Base-by-base conservation (phyloP, 2,797 vertebrate genomes). In the Bovichtus variegatus region DNA sequence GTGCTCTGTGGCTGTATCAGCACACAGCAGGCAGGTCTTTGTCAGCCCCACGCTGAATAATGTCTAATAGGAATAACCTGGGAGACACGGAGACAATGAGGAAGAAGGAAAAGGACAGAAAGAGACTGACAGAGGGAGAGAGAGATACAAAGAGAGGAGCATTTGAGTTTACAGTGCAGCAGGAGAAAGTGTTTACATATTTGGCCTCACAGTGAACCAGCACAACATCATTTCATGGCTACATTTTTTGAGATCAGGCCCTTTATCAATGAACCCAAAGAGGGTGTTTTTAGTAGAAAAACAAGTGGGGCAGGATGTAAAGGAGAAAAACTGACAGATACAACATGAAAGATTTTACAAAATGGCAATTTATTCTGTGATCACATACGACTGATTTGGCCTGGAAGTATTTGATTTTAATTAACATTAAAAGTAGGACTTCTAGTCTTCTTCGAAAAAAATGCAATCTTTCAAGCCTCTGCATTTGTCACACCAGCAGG, bases 1-100 rank as follows among this genome's bases (percentile, higher is more conserved):
- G 43, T n/a, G 70, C 63, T 84, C 59, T 16, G 82, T 67, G 84
- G 67, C 78, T 80, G 63, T 90, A 91, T 92, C 91, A 90, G 90
- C 82, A 43, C 54, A 38, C 76, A 82, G 85, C 89, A 91, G 91
- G 82, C 88, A 85, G 84, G 74, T 74, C 76, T 84, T 74, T 87
- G 85, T 90, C 82, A 82, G 58, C 61, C 57, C 59, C 31, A 7
- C 58, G 81, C 75, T 86, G 87, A 92, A 86, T 75, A 82, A 88
- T 63, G 77, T 79, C 85, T 76, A 83, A 84, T 83, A 76, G 77
- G 74, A 89, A 83, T 55, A 89, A 89, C 87, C 80, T 81, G 75
- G 51, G 67, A 55, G 67, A 59, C 74, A 83, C 62, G 58, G 51
- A 76, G 68, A 88, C 77, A 85, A 86, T 55, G 50, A 71, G 64